Evolutionary conservation across 2,113 vertebrate species (phyloP), one percentile per base, ranked within the genome.

Genomic region (Planiliza haematocheilus): DNA sequence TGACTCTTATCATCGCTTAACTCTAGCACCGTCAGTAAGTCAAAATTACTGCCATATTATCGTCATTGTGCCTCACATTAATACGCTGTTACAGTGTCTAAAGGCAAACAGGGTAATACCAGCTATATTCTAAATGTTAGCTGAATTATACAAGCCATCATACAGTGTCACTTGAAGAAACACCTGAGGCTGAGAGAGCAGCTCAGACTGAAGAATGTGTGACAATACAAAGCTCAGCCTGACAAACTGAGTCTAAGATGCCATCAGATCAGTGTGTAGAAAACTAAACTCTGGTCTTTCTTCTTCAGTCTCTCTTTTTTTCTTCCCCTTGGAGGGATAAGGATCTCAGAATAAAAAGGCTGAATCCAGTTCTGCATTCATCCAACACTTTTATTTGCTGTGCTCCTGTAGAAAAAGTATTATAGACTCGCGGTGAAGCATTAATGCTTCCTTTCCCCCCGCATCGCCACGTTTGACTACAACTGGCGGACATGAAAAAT

Each of bases 401-500:
- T 21, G 43, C 39, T 18, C 38, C 14, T 13, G 39, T 20, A 18
- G 20, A 13, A 38, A 50, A 17, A 48, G 24, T 46, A 52, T 38
- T 8, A 30, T 6, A 70, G 34, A 45, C 50, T 73, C 53, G 38
- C 38, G 37, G 46, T 11, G n/a, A 70, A 24, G 42, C 30, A 18
- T 24, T 39, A 36, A 17, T 38, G 24, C 7, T 43, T 57, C 36
- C 51, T 18, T 17, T 52, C 17, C 7, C 24, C 14, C 55, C 34
- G 4, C 24, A 34, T 36, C 1, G 21, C 48, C 49, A 42, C 16
- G 52, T 77, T 45, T 42, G 60, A 59, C n/a, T 16, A 53, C 42
- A 46, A 77, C 68, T 64, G 67, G 51, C 43, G 30, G 43, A 42
- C 50, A 86, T 81, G 81, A 51, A 83, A 83, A 86, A 67, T 42